Evolutionary conservation across 2,113 vertebrate species (phyloP), one percentile per base, ranked within the genome.

Genomic region (Amphilophus citrinellus): DNA sequence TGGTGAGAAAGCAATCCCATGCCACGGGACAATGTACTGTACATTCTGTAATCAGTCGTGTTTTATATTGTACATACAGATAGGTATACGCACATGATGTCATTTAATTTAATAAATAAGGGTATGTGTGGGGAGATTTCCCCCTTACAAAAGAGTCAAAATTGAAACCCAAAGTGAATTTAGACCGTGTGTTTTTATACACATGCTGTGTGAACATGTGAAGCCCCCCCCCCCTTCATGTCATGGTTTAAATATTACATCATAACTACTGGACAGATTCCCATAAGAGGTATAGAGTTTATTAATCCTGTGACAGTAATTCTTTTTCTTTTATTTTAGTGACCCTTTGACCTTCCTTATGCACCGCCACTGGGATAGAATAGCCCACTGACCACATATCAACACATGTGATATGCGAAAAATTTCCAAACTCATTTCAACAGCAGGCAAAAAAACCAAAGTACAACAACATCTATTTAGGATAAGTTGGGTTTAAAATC

Each of bases 51-150:
- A 93, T 91, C 92, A 93, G 83, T 89, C 84, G 88, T 95, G 93
- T 96, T 96, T 96, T 96, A 95, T 96, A 96, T 92, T 96, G 95
- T 96, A 96, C 93, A 96, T 96, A 96, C 91, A 91, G 85, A 94
- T 95, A 94, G 91, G 92, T 95, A 95, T 93, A 94, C 59, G 83
- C 94, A 95, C 94, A 96, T 90, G 80, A 93, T 96, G 94, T 96
- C 93, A 93, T 94, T 94, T 94, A 82, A 92, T 86, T 93, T 91
- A 92, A 92, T 79, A 80, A 81, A 63, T 85, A 65, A 79, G 76
- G 83, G 87, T 84, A 88, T 22, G 75, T 80, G 79, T 88, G 73
- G 84, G 85, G 80, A 76, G 71, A 81, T 73, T 18, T 8, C 30
- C 24, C 35, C 63, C 83, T 88, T 77, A 57, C 68, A 63, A 76